Percentiles rank a stretch among this genome's conserved stretches.
Conservation (phyloP, 2,113 vertebrate species). For the Anseranas semipalmata region DNA sequence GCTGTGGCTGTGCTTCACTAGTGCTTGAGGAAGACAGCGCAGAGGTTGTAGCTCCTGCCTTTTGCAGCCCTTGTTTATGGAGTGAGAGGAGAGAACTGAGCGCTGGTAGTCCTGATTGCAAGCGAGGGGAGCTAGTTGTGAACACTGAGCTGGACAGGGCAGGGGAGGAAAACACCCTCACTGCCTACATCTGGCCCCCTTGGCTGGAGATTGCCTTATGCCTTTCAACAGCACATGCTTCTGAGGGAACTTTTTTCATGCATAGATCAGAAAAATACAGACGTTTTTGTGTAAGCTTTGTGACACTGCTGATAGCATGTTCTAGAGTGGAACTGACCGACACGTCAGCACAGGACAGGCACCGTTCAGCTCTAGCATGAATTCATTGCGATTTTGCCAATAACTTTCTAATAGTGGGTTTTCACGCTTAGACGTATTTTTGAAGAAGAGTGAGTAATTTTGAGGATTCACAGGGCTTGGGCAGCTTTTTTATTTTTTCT, state of each 20-base stretch:
- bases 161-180: background rate
- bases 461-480: background rate
- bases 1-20: background rate
- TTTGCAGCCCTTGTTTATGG: background rate
- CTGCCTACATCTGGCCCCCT: background rate
- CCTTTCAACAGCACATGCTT: background rate
- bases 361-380: background rate
- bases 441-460: background rate
- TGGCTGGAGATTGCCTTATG: background rate
- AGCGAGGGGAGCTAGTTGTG: rapidly evolving
- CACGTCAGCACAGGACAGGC: background rate
- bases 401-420: background rate
- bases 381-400: background rate
- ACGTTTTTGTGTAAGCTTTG: background rate
- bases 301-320: background rate
- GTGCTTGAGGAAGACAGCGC: background rate
- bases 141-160: background rate
- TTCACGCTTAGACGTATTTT: background rate
- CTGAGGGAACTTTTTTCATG: background rate
- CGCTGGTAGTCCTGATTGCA: background rate
- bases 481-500: background rate
- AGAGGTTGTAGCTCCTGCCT: background rate
- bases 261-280: background rate
- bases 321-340: no score
- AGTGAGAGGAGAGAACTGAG: background rate